Evolutionary conservation across 2,113 vertebrate genomes (phyloP).

Genomic region (Eurystomus gularis): DNA sequence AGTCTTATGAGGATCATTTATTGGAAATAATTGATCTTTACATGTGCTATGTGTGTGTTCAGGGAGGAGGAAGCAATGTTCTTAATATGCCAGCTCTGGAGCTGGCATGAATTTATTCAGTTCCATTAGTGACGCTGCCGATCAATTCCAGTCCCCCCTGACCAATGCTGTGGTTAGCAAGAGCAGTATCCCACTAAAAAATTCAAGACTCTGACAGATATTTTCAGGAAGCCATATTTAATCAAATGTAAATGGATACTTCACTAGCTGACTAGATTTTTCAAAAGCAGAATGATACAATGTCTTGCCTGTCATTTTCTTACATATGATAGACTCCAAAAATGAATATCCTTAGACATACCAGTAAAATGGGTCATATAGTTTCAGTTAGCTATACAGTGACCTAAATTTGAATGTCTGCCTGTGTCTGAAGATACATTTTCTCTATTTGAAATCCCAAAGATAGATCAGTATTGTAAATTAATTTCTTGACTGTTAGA

Average conservation of each 20-base stretch:
- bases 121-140: background rate
- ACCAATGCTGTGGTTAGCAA: background rate
- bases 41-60: background rate
- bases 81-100: background rate
- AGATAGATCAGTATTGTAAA: background rate
- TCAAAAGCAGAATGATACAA: background rate
- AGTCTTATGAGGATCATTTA: background rate
- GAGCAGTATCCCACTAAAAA: background rate
- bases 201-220: background rate
- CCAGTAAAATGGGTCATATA: background rate
- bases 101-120: background rate
- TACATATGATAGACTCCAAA: background rate
- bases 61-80: background rate
- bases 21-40: background rate
- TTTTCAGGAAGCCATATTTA: background rate
- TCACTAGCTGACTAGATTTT: background rate
- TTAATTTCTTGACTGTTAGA: background rate
- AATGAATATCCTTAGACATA: background rate
- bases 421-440: rapidly evolving
- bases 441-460: background rate
- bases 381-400: background rate
- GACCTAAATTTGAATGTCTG: background rate
- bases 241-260: background rate
- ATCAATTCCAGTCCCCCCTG: background rate
- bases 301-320: background rate